These are phyloP conservation scores for Beroe forskalii DNA, from an alignment of 37 sponge, comb jelly and placozoan species.

Conservation along the genomic window DNA sequence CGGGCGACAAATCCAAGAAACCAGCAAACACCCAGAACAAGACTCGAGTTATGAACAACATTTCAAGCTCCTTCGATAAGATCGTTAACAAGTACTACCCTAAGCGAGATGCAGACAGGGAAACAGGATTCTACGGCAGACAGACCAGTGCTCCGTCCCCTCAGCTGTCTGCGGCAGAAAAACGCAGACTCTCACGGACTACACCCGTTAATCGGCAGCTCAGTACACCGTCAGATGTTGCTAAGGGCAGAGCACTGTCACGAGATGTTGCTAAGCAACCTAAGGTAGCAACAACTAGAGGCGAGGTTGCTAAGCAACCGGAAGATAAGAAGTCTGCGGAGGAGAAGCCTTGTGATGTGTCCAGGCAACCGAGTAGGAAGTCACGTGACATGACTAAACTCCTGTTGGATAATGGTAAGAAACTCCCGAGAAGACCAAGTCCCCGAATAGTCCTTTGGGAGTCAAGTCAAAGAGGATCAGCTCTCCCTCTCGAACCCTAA, in stretches of 20 bases:
- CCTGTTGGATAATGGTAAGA: neutral
- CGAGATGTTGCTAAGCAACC: neutral
- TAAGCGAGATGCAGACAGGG: neutral
- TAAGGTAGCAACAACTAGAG: neutral
- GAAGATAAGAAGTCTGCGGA: too few species aligned
- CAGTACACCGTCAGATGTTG: neutral
- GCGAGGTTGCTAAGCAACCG: neutral
- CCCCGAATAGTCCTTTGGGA: neutral
- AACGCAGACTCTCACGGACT: neutral
- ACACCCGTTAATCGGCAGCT: neutral
- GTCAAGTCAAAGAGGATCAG: neutral
- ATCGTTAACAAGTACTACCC: slow-evolving; percentile 44
- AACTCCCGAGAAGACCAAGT: neutral
- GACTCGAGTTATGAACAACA: neutral
- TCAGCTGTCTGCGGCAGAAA: neutral
- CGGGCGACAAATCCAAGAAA: neutral
- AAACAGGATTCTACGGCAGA: neutral
- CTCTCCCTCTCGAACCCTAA: neutral
- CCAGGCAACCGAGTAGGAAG: neutral
- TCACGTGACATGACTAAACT: neutral
- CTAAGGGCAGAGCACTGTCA: neutral
- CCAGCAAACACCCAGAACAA: neutral
- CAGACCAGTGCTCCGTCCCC: neutral
- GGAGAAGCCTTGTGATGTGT: too few species aligned
- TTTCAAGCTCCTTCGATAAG: slow-evolving; percentile 3